A percentile compares a stretch with the other conserved stretches of the same genome.
These are phyloP conservation scores for Drosophila quinaria DNA, from an alignment of 2,888 invertebrate species.

Conservation along the genomic window DNA sequence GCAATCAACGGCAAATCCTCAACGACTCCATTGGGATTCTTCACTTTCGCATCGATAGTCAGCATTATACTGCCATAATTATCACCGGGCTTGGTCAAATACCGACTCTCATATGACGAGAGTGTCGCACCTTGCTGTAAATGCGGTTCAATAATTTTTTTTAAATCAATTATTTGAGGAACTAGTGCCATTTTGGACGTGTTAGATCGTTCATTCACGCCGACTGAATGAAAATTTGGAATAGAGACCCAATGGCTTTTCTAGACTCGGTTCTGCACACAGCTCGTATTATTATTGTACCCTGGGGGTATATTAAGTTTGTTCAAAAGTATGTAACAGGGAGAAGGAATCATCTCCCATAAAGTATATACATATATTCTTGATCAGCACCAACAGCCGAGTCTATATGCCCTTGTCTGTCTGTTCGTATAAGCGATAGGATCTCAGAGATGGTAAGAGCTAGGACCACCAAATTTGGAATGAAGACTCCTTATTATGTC, in stretches of 20 bases:
- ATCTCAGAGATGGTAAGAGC: too few relatives aligned
- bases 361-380: too few relatives aligned
- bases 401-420: too few relatives aligned
- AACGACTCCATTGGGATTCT: constrained; percentile 58
- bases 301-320: too few relatives aligned
- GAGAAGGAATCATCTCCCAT: too few relatives aligned
- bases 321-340: too few relatives aligned
- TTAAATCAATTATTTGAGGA: constrained; percentile 80
- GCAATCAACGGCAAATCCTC: constrained; percentile 87
- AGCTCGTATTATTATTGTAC: neutral
- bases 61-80: constrained; percentile 89
- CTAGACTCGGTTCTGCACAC: constrained; percentile 24
- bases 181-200: constrained; percentile 68
- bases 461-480: too few relatives aligned
- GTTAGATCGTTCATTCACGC: constrained; percentile 9
- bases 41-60: constrained; percentile 83
- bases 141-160: constrained; percentile 75
- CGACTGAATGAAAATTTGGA: constrained; percentile 34
- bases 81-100: constrained; percentile 87
- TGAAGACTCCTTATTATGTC: too few relatives aligned
- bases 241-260: constrained; percentile 38
- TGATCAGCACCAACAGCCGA: too few relatives aligned
- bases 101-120: constrained; percentile 83
- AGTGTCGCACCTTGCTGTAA: constrained; percentile 75
- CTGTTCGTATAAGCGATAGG: too few relatives aligned